Evolutionary conservation across 2,888 invertebrate species (phyloP), one percentile per base, ranked within the genome.

Genomic region (Papilio elwesi): DNA sequence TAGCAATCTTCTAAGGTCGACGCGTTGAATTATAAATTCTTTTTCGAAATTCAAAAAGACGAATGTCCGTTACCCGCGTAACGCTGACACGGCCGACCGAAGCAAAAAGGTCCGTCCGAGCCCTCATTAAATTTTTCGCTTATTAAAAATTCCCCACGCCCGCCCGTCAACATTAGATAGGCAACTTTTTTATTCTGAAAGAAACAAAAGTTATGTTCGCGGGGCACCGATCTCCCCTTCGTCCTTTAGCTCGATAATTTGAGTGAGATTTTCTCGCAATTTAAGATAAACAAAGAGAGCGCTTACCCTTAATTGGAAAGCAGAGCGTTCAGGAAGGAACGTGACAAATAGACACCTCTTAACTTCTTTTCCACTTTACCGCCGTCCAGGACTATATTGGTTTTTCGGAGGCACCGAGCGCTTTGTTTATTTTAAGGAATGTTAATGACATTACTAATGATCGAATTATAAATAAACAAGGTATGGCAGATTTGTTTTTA

Each of bases 271-370:
- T 92, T 90, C 93, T 93, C 93, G 92, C 93, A 93, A 92, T 93
- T 93, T 93, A 93, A 93, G 93, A 93, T 93, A 93, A 93, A 93
- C 93, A 93, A 93, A 93, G 93, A 90, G 93, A 90, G 88, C 91
- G 92, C 92, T 93, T 92, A 93, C 90, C 91, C 93, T 93, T 93
- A 93, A 93, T 93, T 93, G 93, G 93, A 92, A 92, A 93, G 93
- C 93, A 91, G 92, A 92, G 83, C 91, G 90, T 91, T 92, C 92
- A 90, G 91, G 91, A 92, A 90, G 90, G 87, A 92, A 93, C 93
- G 93, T 93, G 93, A 93, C 93, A 93, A 93, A 93, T 93, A 93
- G 93, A 93, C 93, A 93, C 92, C 93, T 93, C 93, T 93, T 93
- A 93, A 93, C 92, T 93, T 93, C 92, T 93, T 93, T 92, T 89